Conservation (phyloP, 2,113 vertebrate species). For the Hypanus sabinus region DNA sequence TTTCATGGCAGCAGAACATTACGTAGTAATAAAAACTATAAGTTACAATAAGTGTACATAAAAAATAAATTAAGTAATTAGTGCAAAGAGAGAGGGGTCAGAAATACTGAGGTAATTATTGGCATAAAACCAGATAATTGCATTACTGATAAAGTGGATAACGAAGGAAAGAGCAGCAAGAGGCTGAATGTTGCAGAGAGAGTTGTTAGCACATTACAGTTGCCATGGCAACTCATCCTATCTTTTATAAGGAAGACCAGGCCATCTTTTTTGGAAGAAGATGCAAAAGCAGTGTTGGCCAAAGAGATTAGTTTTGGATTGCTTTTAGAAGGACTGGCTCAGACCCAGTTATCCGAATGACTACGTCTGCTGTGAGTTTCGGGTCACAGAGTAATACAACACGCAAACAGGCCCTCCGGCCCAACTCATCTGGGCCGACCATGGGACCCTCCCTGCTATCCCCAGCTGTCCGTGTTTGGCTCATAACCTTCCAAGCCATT, state of each 20-base stretch:
- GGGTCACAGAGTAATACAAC: no score
- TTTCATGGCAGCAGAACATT: no score
- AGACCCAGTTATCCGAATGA: neutral
- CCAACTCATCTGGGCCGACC: no score
- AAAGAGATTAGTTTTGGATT: neutral
- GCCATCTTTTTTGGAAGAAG: neutral
- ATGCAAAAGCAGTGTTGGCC: neutral
- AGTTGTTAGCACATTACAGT: neutral
- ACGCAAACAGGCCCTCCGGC: no score
- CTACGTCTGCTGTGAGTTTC: neutral
- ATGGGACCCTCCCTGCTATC: no score
- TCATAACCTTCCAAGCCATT: no score
- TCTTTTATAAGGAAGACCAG: neutral
- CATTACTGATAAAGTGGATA: neutral
- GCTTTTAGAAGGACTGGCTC: neutral
- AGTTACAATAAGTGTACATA: no score
- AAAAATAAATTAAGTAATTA: no score
- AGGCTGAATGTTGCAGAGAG: neutral
- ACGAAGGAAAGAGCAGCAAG: neutral
- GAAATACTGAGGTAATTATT: no score
- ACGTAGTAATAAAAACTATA: no score
- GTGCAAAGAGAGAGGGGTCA: no score
- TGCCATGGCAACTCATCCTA: neutral
- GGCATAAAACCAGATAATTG: neutral
- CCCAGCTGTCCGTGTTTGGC: no score